Conservation (phyloP, 2,113 vertebrate species). For the Oreamnos americanus region DNA sequence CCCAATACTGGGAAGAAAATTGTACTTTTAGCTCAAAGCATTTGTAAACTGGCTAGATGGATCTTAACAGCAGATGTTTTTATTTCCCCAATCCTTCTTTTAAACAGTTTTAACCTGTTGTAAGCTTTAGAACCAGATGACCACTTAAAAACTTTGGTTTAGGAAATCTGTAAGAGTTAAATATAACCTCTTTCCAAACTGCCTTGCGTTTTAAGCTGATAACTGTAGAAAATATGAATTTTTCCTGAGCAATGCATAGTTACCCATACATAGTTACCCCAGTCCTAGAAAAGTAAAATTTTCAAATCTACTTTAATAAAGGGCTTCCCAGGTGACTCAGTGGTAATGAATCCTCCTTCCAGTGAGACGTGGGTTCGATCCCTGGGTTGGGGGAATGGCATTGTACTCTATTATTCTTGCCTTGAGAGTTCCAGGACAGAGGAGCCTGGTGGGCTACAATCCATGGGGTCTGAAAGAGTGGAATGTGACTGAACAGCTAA, state of each 20-base stretch:
- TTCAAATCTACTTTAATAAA: neutral
- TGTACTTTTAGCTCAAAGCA: neutral
- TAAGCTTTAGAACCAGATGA: conserved; percentile 17
- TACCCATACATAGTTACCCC: conserved; percentile 13
- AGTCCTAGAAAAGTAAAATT: neutral
- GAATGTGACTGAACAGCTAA: neutral
- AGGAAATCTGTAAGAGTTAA: neutral
- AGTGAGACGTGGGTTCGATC: accelerated
- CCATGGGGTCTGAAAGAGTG: neutral
- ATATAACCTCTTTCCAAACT: conserved; percentile 6
- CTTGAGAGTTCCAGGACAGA: neutral
- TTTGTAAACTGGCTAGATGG: neutral
- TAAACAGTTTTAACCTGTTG: neutral
- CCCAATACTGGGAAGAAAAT: neutral
- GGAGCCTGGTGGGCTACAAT: neutral
- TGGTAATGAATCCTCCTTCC: neutral
- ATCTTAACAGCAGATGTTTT: neutral
- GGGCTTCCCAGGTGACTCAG: neutral
- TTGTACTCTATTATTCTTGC: neutral
- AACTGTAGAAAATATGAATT: neutral
- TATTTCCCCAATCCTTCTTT: neutral
- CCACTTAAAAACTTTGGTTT: neutral
- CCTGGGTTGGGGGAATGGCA: neutral
- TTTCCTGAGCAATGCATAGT: neutral
- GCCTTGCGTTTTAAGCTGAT: neutral